Conservation (phyloP, 2,113 vertebrate genomes). For the Damaliscus lunatus region DNA sequence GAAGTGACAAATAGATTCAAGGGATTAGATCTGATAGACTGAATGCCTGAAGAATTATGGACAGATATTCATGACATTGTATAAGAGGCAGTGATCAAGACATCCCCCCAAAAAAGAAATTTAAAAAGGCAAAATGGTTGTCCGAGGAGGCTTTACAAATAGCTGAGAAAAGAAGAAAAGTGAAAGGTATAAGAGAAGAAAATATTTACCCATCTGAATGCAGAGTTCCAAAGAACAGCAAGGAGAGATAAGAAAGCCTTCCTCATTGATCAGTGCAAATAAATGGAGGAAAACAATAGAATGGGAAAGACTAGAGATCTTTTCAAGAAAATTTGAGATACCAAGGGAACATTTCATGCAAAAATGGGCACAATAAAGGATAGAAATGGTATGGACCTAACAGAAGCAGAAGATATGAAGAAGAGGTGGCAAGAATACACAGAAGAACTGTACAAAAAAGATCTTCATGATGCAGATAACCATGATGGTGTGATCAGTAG, state of each 20-base stretch:
- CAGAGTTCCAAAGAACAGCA: neutral
- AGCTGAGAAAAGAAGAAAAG: neutral
- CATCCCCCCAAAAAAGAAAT: neutral
- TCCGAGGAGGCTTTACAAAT: neutral
- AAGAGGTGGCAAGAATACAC: neutral
- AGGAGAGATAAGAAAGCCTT: neutral
- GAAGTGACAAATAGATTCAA: neutral
- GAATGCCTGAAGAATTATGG: neutral
- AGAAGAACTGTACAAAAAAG: neutral
- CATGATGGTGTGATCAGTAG: neutral
- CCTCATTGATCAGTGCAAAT: neutral
- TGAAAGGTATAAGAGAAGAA: neutral
- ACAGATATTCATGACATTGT: neutral
- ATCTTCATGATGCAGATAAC: neutral
- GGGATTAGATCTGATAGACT: neutral
- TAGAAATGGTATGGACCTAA: neutral
- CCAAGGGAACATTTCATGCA: neutral
- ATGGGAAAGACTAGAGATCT: neutral
- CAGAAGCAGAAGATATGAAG: neutral
- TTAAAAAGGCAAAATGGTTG: neutral
- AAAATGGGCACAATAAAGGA: neutral
- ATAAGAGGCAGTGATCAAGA: neutral
- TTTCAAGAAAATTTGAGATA: neutral
- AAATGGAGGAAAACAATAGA: neutral
- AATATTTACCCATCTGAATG: neutral